Percentiles rank a stretch among this genome's conserved stretches.
phyloP scores from a whole-genome alignment of 2,888 invertebrate genomes.

The Operophtera brumata region DNA sequence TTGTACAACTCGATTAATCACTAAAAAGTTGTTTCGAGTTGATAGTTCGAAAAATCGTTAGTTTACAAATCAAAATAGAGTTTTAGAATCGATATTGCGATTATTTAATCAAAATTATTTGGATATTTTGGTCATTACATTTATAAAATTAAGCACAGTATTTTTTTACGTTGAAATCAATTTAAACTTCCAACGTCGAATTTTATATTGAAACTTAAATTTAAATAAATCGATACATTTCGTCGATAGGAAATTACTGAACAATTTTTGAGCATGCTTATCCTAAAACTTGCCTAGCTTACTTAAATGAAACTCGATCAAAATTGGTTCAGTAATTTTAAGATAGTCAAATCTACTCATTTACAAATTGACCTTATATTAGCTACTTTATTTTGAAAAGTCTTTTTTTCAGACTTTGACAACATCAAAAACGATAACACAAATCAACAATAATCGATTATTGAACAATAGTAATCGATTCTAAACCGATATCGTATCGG shows the following conservation, averaged over 20 bases:
- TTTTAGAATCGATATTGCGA: not conserved
- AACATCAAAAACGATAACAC: conserved; percentile 5
- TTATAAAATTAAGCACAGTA: not conserved
- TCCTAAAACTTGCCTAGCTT: not conserved
- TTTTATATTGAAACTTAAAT: not conserved
- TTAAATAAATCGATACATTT: not conserved
- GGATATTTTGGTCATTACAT: conserved; percentile 5
- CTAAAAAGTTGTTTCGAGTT: not conserved
- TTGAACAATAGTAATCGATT: not conserved
- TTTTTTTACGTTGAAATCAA: not conserved
- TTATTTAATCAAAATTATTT: not conserved
- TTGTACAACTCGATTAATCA: not conserved
- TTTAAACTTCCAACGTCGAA: not conserved
- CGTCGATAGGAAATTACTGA: not conserved
- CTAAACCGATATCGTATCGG: not conserved
- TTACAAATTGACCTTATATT: conserved; percentile 18
- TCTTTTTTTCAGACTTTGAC: conserved; percentile 14
- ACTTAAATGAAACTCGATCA: conserved; percentile 7
- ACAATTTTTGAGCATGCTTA: conserved; percentile 6
- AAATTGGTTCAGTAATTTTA: conserved; percentile 16
- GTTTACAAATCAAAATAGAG: conserved; percentile 1
- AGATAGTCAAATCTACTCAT: not conserved
- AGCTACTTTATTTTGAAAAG: conserved; percentile 3
- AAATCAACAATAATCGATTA: not conserved
- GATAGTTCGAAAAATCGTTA: not conserved